A percentile compares a stretch with the other conserved stretches of the same genome.
phyloP scores from a whole-genome alignment of 2,113 vertebrate genomes.

The Charadrius vociferus region DNA sequence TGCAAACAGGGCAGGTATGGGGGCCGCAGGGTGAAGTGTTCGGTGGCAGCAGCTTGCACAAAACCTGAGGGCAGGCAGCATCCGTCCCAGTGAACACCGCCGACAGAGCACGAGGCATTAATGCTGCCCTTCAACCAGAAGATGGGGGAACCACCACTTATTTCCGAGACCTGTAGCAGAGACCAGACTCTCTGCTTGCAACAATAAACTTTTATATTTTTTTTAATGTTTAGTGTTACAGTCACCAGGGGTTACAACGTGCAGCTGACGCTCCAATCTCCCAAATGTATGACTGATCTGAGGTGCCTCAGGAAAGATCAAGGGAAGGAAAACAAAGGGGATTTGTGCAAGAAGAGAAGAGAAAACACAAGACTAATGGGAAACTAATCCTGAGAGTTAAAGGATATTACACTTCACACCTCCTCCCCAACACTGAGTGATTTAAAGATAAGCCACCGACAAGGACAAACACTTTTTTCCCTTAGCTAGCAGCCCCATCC shows the following conservation, averaged over 20 bases:
- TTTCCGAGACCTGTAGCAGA: not conserved
- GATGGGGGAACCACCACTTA: not conserved
- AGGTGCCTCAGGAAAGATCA: not conserved
- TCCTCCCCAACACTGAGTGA: not conserved
- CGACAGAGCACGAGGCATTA: rapidly evolving
- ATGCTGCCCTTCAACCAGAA: not conserved
- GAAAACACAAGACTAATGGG: not conserved
- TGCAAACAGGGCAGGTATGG: not conserved
- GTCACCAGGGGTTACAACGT: not conserved
- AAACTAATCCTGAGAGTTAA: not conserved
- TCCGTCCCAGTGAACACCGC: not conserved
- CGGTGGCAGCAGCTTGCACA: not conserved
- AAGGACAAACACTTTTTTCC: not conserved
- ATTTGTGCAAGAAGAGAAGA: not conserved
- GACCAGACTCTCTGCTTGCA: not conserved
- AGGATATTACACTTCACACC: not conserved
- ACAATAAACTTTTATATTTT: not conserved
- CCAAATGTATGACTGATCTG: not conserved
- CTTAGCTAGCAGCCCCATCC: not conserved
- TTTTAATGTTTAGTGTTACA: not conserved
- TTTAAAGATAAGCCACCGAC: not conserved
- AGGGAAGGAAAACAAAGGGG: not conserved
- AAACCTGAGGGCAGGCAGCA: not conserved
- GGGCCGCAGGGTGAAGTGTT: not conserved
- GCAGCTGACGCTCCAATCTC: not conserved